phyloP scores from a whole-genome alignment of 1,140 invertebrate species.

The Tribolium castaneum region DNA sequence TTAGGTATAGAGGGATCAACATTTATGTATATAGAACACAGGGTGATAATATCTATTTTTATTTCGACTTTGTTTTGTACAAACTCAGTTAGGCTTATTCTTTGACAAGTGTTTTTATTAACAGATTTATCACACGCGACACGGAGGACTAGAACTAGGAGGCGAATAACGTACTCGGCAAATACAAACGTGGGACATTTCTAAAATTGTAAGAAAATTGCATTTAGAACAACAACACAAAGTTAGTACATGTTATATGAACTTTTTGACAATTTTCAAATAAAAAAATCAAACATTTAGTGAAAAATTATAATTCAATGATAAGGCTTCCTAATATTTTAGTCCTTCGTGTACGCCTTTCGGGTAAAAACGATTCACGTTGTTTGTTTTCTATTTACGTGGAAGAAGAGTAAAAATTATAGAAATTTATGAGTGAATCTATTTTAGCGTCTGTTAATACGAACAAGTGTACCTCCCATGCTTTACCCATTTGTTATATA shows the following conservation, averaged over 20 bases:
- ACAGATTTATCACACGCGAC: slow-evolving; percentile 8
- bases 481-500: slow-evolving; percentile 56
- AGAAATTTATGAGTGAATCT: slow-evolving; percentile 40
- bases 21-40: slow-evolving; percentile 61
- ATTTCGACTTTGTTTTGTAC: slow-evolving; percentile 24
- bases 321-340: too few relatives aligned
- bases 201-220: too few relatives aligned
- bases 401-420: neutral
- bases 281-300: too few relatives aligned
- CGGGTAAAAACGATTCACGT: neutral
- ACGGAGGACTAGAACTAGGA: neutral
- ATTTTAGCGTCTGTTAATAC: slow-evolving; percentile 26
- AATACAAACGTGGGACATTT: too few relatives aligned
- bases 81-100: slow-evolving; percentile 37
- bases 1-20: slow-evolving; percentile 57
- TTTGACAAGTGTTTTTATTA: slow-evolving; percentile 10
- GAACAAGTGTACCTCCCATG: slow-evolving; percentile 40
- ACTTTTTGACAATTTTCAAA: too few relatives aligned
- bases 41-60: slow-evolving; percentile 58
- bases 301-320: too few relatives aligned
- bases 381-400: slow-evolving; percentile 12
- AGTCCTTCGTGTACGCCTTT: too few relatives aligned
- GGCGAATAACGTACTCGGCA: too few relatives aligned
- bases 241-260: too few relatives aligned
- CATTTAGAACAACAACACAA: too few relatives aligned